Percentiles rank a stretch among this genome's conserved stretches.
These are phyloP conservation scores for Numenius phaeopus DNA, from an alignment of 2,797 vertebrate species.

Conservation along the genomic window DNA sequence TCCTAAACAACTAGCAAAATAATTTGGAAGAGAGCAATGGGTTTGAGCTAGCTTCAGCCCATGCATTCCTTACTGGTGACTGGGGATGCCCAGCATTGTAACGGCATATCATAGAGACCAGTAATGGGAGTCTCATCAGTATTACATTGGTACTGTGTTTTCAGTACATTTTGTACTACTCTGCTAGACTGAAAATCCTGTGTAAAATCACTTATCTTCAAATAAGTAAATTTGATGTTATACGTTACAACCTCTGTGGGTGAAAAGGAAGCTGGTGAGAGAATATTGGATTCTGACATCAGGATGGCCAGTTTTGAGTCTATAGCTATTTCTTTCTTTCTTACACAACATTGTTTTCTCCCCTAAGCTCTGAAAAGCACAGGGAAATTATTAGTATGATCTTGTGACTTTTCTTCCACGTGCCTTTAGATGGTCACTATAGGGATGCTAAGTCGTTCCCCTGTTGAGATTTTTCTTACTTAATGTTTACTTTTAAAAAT, in stretches of 20 bases:
- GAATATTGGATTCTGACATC: background rate
- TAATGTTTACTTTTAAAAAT: background rate
- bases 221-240: background rate
- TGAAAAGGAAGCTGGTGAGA: background rate
- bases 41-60: background rate
- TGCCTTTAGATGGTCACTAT: background rate
- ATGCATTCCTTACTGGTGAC: background rate
- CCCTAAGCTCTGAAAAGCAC: background rate
- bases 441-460: background rate
- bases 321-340: background rate
- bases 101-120: background rate
- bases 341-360: background rate
- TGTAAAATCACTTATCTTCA: background rate
- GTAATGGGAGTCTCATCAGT: background rate
- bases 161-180: background rate
- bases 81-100: background rate
- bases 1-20: background rate
- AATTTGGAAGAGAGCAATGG: background rate
- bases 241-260: background rate
- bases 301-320: background rate
- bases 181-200: background rate
- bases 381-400: background rate
- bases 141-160: background rate
- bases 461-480: background rate
- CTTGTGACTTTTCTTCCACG: background rate